Evolutionary conservation across 2,797 vertebrate genomes (phyloP), one percentile per base, ranked within the genome.

Genomic region (Dallia pectoralis): DNA sequence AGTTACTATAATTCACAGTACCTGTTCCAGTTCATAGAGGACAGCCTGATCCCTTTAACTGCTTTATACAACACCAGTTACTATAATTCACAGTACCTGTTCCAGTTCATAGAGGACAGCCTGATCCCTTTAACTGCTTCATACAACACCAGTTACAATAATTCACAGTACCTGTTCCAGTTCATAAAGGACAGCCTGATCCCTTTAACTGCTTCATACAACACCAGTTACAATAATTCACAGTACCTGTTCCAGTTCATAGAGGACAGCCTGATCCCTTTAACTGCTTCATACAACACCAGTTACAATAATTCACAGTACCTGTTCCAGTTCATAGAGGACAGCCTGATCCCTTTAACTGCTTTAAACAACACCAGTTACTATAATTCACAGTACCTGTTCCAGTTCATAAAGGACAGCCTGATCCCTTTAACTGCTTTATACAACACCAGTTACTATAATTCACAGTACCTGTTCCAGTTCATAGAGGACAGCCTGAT

Each of bases 11-110:
- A 18, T 25, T 44, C 47, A 15, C 25, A 51, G 0, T 36, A 99
- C 97, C 96, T 99, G 97, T 82, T 99, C 97, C 82, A 99, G 93
- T 71, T 99, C 97, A 25, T 97, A 99, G 44, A 8, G 29, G 6
- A 7, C 18, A 64, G 15, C 61, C 44, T 32, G 15, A 14, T 44
- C 61, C 40, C 22, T 25, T 44, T 12, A n/a, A n/a, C 25, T 27
- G n/a, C 18, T 2, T 30, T 2, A 27, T 8, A 27, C 62, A 32
- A 22, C 64, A 2, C 9, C 33, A 25, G 1, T 30, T 14, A 7
- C 29, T 19, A n/a, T 25, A 25, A 18, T 25, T 44, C 47, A 15
- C 25, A 51, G 0, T 36, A 99, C 97, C 96, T 99, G 97, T 82
- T 99, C 97, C 82, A 99, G 93, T 71, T 99, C 97, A 25, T 97